A percentile compares a stretch with the other conserved stretches of the same genome.
Conservation (phyloP, 2,113 vertebrate genomes). For the Aleadryas rufinucha region DNA sequence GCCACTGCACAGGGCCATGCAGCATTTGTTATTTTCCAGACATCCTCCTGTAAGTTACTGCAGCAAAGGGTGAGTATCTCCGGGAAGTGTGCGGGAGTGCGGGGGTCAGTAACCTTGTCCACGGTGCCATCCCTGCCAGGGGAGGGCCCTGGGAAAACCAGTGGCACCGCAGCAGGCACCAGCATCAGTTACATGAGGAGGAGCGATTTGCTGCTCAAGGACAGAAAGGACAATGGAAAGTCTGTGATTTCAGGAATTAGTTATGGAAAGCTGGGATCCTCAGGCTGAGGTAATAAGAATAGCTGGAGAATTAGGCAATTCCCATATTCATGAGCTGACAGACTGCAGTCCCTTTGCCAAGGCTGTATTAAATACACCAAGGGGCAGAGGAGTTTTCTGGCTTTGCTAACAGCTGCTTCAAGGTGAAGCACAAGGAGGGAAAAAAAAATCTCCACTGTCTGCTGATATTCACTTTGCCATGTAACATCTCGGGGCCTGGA, state of each 20-base stretch:
- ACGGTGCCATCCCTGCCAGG: neutral
- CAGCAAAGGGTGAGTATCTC: neutral
- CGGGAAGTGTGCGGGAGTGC: accelerated
- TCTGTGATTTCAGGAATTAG: slow-evolving; percentile 13
- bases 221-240: slow-evolving; percentile 5
- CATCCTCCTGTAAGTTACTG: neutral
- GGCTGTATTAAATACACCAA: neutral
- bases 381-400: slow-evolving; percentile 4
- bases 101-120: neutral
- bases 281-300: slow-evolving; percentile 47
- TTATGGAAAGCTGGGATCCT: slow-evolving; percentile 43
- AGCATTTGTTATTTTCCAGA: neutral
- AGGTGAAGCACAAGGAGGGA: slow-evolving; percentile 49
- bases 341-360: slow-evolving; percentile 19
- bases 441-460: neutral
- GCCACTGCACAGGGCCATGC: neutral
- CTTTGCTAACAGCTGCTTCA: slow-evolving; percentile 41
- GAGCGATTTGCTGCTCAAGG: neutral
- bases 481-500: neutral
- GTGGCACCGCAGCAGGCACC: neutral
- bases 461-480: neutral
- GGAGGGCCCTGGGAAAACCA: neutral
- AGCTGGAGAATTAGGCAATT: slow-evolving; percentile 46
- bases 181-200: neutral
- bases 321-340: slow-evolving; percentile 43